Evolutionary conservation across 1,140 invertebrate species (phyloP).

Genomic region (Prorops nasuta): DNA sequence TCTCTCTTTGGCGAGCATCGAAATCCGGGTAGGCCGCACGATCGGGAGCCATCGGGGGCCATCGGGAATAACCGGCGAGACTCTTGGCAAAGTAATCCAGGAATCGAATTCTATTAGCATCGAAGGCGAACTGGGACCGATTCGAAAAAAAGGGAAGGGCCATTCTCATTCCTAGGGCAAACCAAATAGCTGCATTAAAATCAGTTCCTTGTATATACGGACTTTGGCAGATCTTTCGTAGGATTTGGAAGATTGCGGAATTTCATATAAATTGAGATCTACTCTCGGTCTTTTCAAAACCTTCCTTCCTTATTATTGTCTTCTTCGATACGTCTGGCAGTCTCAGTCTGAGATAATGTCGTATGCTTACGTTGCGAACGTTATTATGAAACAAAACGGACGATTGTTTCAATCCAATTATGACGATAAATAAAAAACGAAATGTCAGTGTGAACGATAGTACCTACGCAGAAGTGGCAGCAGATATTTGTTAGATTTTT

Average conservation of each 20-base stretch:
- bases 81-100: conserved; percentile 33
- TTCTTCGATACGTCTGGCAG: no score
- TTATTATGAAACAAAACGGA: no score
- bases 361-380: no score
- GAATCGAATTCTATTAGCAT: conserved; percentile 48
- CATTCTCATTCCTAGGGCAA: conserved; percentile 20
- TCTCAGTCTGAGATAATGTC: no score
- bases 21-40: no score
- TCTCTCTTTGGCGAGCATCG: no score
- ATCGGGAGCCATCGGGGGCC: no score
- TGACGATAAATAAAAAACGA: no score
- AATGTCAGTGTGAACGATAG: not conserved
- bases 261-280: conserved; percentile 39
- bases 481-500: not conserved
- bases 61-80: no score
- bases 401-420: no score
- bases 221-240: conserved; percentile 21
- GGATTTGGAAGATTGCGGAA: conserved; percentile 28
- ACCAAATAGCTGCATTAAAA: conserved; percentile 40
- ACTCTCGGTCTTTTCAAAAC: conserved; percentile 32
- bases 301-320: no score
- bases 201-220: conserved; percentile 33
- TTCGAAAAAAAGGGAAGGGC: conserved; percentile 15
- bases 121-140: conserved; percentile 23
- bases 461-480: not conserved